These are phyloP conservation scores for Phasia obesa DNA, from an alignment of 2,888 invertebrate genomes.

Conservation along the genomic window DNA sequence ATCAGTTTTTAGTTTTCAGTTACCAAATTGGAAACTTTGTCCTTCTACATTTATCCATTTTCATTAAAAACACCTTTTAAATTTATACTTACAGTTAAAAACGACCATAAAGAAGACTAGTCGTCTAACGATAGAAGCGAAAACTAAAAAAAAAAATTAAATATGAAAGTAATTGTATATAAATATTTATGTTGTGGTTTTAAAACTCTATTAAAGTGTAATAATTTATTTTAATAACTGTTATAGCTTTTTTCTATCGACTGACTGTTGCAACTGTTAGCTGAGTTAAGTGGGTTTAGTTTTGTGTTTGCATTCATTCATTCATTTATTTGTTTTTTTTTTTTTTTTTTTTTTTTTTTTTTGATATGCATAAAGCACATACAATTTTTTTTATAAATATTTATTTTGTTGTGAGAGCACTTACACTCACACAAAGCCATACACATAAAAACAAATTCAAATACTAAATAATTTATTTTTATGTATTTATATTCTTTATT, in stretches of 20 bases:
- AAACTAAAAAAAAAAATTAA: slow-evolving; percentile 9
- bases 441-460: too few relatives aligned
- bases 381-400: slow-evolving; percentile 57
- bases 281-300: neutral
- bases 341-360: neutral
- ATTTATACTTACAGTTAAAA: slow-evolving; percentile 17
- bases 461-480: slow-evolving; percentile 65
- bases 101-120: slow-evolving; percentile 19
- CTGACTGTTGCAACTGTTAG: slow-evolving; percentile 45
- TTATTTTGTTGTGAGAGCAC: slow-evolving; percentile 52
- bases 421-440: too few relatives aligned
- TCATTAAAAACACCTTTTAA: neutral
- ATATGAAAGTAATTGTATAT: slow-evolving; percentile 55
- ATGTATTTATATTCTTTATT: slow-evolving; percentile 2
- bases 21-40: too few relatives aligned
- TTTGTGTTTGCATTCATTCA: too few relatives aligned
- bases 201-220: slow-evolving; percentile 66
- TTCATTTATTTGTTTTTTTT: too few relatives aligned
- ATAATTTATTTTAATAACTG: slow-evolving; percentile 55
- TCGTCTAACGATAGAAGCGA: neutral
- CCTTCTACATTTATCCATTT: neutral
- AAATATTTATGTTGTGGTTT: slow-evolving; percentile 65
- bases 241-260: neutral
- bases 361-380: slow-evolving; percentile 52
- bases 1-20: too few relatives aligned